Conservation (phyloP, 2,797 vertebrate genomes). For the Lacerta bilineata region DNA sequence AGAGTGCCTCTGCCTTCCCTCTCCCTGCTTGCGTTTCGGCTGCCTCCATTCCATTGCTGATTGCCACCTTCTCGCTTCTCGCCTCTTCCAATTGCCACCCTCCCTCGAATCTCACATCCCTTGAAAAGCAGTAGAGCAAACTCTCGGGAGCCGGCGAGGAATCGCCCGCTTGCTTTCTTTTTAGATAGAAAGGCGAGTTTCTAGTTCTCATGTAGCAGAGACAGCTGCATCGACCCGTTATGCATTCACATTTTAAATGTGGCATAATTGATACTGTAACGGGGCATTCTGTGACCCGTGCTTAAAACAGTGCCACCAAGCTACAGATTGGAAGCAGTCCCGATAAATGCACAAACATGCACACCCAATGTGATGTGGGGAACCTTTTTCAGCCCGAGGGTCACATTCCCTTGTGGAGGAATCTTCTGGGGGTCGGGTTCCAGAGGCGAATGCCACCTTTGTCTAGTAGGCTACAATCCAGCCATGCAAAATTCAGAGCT, state of each 20-base stretch:
- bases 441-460: too few relatives aligned
- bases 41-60: background rate
- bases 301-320: background rate
- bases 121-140: background rate
- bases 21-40: constrained; percentile 1
- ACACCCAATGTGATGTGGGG: too few relatives aligned
- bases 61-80: constrained; percentile 15
- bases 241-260: background rate
- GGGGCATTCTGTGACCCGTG: background rate
- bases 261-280: background rate
- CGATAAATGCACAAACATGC: too few relatives aligned
- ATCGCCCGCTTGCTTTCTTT: background rate
- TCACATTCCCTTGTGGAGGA: too few relatives aligned
- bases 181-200: background rate
- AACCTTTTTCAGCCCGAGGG: too few relatives aligned
- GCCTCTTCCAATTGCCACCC: background rate
- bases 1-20: background rate
- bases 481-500: too few relatives aligned
- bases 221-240: background rate
- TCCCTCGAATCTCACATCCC: background rate
- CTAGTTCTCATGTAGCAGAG: background rate
- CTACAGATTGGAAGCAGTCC: background rate
- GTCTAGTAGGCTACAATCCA: too few relatives aligned
- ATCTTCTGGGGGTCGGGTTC: too few relatives aligned
- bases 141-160: background rate